These are phyloP conservation scores for Neogale vison DNA, from an alignment of 2,113 vertebrate genomes.

Conservation along the genomic window DNA sequence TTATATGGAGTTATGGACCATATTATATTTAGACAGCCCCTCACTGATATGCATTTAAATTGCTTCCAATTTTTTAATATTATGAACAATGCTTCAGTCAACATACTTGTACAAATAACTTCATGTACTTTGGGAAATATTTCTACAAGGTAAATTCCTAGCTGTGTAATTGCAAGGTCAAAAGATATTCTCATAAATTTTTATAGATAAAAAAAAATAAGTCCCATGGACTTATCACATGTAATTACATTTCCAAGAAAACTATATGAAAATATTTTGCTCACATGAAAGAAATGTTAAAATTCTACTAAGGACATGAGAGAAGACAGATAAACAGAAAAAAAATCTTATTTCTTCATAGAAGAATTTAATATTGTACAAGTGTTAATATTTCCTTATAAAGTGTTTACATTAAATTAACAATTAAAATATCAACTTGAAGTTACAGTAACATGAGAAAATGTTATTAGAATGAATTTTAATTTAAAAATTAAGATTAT, in stretches of 20 bases:
- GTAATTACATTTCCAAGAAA: not conserved
- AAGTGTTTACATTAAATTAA: not conserved
- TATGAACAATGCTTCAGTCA: constrained; percentile 40
- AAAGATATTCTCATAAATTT: constrained; percentile 4
- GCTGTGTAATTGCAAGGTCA: constrained; percentile 5
- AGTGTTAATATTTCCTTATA: not conserved
- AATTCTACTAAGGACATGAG: not conserved
- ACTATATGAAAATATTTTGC: not conserved
- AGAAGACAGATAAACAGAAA: not conserved
- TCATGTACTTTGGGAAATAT: constrained; percentile 22
- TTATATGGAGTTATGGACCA: not conserved
- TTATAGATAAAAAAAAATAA: constrained; percentile 21
- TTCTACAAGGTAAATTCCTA: constrained; percentile 5
- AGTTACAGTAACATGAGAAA: not conserved
- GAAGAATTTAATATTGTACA: not conserved
- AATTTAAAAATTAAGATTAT: not conserved
- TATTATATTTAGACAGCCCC: not conserved
- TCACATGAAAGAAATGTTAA: constrained; percentile 45
- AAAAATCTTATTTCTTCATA: not conserved
- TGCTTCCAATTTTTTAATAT: constrained; percentile 43
- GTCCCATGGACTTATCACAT: not conserved
- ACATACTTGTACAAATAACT: constrained; percentile 28
- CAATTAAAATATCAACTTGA: not conserved
- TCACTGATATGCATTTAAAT: constrained; percentile 21
- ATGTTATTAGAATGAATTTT: not conserved